Percentiles rank a stretch among this genome's conserved stretches.
These are phyloP conservation scores for Gisinianus flammeolus DNA, from an alignment of 2,888 invertebrate genomes.

Conservation along the genomic window DNA sequence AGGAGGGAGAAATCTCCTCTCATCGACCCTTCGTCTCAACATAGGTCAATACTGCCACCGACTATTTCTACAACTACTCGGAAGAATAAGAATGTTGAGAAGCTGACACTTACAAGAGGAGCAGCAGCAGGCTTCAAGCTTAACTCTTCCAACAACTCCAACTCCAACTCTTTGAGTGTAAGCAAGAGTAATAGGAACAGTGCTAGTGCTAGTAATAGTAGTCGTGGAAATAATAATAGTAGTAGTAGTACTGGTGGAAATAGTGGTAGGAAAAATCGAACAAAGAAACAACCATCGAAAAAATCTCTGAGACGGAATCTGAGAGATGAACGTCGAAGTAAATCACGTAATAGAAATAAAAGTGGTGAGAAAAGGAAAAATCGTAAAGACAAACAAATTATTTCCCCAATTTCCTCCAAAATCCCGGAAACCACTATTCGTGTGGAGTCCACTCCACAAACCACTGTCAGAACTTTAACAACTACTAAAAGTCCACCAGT, in stretches of 20 bases:
- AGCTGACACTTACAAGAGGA: background rate
- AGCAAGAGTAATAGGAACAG: conserved; percentile 1
- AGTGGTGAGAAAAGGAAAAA: conserved; percentile 48
- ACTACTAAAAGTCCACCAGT: conserved; percentile 34
- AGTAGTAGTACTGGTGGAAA: background rate
- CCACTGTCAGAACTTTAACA: conserved; percentile 38
- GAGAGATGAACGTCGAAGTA: conserved; percentile 45
- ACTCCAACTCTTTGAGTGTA: background rate
- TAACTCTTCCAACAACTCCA: background rate
- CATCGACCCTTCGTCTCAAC: conserved; percentile 4
- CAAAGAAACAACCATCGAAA: conserved; percentile 29
- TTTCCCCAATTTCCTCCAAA: conserved; percentile 20
- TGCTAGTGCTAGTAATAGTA: background rate
- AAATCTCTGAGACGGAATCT: conserved; percentile 44
- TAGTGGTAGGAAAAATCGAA: conserved; percentile 29
- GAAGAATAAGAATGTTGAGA: background rate
- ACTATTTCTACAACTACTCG: background rate
- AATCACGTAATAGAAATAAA: conserved; percentile 41
- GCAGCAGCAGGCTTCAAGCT: background rate
- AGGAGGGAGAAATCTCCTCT: conserved; percentile 11
- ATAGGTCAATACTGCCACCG: conserved; percentile 15
- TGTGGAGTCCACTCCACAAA: background rate
- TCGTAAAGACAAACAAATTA: conserved; percentile 45
- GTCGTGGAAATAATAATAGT: background rate
- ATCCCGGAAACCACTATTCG: conserved; percentile 24